These are phyloP conservation scores for Elephas maximus DNA, from an alignment of 2,113 vertebrate species.

Conservation along the genomic window DNA sequence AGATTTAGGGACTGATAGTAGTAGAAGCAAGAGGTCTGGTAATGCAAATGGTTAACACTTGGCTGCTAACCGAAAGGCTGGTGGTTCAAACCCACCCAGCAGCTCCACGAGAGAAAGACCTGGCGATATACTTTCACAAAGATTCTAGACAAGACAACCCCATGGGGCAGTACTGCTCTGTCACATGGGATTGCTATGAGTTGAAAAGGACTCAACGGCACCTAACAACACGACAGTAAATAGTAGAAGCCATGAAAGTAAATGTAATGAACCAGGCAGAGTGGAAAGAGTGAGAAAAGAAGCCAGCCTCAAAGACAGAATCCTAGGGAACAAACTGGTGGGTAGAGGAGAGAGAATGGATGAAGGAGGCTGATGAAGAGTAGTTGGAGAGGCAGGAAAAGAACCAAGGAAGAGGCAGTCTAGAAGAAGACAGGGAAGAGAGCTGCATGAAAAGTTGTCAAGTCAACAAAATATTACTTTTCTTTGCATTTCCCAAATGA, in stretches of 20 bases:
- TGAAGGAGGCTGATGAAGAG: not conserved
- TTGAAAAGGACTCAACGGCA: not conserved
- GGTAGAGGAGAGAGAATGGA: not conserved
- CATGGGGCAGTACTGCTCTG: not conserved
- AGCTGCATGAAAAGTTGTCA: not conserved
- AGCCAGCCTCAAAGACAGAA: not conserved
- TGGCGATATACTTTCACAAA: not conserved
- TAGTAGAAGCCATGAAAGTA: not conserved
- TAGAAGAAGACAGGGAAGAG: not conserved
- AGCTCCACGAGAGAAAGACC: not conserved
- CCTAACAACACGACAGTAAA: not conserved
- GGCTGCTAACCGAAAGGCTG: not conserved
- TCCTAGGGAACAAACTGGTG: not conserved
- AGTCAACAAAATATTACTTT: not conserved
- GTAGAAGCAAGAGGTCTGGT: not conserved
- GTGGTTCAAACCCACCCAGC: not conserved
- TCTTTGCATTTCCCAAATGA: not conserved
- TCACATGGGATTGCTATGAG: not conserved
- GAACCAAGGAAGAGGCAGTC: not conserved
- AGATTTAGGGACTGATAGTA: not conserved
- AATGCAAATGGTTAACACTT: not conserved
- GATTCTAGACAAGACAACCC: not conserved
- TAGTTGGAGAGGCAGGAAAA: not conserved
- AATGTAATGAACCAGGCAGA: not conserved
- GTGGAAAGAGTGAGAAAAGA: not conserved